A percentile compares a stretch with the other conserved stretches of the same genome.
These are phyloP conservation scores for Novumbra hubbsi DNA, from an alignment of 2,797 vertebrate genomes.

Conservation along the genomic window DNA sequence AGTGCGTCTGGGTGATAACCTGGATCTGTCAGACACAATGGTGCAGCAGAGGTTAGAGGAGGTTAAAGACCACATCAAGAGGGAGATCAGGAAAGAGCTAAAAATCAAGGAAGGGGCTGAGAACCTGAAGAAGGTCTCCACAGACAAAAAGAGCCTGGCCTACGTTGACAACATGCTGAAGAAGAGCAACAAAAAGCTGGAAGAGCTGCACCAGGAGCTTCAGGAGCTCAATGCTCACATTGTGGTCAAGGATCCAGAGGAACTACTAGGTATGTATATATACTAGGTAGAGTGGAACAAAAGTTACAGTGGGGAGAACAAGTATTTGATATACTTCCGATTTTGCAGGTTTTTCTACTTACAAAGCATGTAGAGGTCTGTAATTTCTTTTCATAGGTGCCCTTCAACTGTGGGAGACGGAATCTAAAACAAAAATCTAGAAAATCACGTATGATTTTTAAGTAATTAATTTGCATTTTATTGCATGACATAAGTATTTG, in stretches of 20 bases:
- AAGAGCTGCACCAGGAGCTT: slow-evolving; percentile 85
- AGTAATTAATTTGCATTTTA: too few relatives aligned
- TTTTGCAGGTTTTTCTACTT: too few relatives aligned
- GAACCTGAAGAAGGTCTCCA: slow-evolving; percentile 87
- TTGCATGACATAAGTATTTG: too few relatives aligned
- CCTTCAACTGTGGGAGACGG: too few relatives aligned
- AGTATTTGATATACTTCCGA: too few relatives aligned
- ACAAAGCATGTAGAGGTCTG: too few relatives aligned
- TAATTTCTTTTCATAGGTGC: too few relatives aligned
- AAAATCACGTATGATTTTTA: too few relatives aligned
- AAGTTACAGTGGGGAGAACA: too few relatives aligned
- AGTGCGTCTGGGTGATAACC: slow-evolving; percentile 75
- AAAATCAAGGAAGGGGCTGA: slow-evolving; percentile 91
- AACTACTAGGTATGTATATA: slow-evolving; percentile 75
- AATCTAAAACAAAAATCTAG: too few relatives aligned
- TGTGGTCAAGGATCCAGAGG: slow-evolving; percentile 84
- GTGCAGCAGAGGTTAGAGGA: slow-evolving; percentile 89
- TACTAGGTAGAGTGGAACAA: neutral
- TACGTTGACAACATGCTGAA: slow-evolving; percentile 91
- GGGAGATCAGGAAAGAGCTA: slow-evolving; percentile 90
- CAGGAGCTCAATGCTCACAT: slow-evolving; percentile 89
- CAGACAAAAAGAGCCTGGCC: slow-evolving; percentile 88
- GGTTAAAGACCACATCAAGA: slow-evolving; percentile 86
- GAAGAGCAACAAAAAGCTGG: slow-evolving; percentile 87
- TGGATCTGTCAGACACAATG: slow-evolving; percentile 83